Evolutionary conservation across 1,140 invertebrate species (phyloP).

Genomic region (Cheumatopsyche charites): DNA sequence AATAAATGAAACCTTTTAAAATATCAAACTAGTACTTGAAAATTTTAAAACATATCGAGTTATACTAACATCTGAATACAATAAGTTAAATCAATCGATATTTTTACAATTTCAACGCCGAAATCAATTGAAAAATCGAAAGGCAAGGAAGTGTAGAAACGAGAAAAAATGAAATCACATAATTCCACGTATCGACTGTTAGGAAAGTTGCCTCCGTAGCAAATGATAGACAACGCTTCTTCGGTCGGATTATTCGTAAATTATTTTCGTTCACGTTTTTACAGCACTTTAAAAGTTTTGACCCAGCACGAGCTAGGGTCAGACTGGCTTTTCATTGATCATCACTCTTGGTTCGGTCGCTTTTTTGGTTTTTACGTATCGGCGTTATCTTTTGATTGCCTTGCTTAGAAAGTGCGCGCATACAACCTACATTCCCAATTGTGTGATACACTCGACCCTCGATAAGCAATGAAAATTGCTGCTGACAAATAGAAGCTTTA

Average conservation of each 20-base stretch:
- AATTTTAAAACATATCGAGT: no score
- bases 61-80: no score
- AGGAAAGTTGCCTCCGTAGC: constrained; percentile 35
- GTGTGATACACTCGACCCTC: no score
- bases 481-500: no score
- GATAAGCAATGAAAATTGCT: no score
- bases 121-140: no score
- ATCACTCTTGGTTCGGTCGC: constrained; percentile 31
- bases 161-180: constrained; percentile 32
- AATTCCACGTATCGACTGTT: constrained; percentile 36
- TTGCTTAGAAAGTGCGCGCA: constrained; percentile 26
- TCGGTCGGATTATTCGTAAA: constrained; percentile 34
- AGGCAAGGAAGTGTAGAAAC: no score
- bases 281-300: constrained; percentile 40
- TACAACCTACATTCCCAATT: not conserved
- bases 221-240: constrained; percentile 32
- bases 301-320: constrained; percentile 30
- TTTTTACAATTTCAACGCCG: no score
- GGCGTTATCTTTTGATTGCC: constrained; percentile 37
- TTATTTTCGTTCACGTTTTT: constrained; percentile 42
- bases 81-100: no score
- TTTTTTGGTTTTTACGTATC: constrained; percentile 17
- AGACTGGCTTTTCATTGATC: constrained; percentile 35
- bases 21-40: no score
- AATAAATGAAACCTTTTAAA: no score